Base-by-base conservation (phyloP, 2,888 invertebrate genomes). In the Tolmerus cingulatus region DNA sequence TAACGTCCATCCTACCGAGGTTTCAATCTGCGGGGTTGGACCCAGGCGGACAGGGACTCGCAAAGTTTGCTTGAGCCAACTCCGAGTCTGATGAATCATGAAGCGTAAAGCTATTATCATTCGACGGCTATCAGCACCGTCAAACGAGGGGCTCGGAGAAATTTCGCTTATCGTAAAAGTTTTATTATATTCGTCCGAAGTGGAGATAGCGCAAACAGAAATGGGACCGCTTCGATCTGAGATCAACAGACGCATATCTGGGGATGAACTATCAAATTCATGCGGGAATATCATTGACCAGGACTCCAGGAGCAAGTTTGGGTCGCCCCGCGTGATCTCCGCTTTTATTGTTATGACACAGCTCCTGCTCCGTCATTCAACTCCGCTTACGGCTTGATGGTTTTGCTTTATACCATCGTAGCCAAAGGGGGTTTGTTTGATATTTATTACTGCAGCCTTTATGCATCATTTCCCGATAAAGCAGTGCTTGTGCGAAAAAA, bases 401-500 rank as follows among this genome's bases (percentile, higher is more conserved):
- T 19, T 37, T 37, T 74, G 66, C 37, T n/a, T 14, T n/a, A 23
- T 40, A 66, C 40, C n/a, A 66, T 57, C 37, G 5, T 23, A 66
- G 12, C 23, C 12, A 23, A 16, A 27, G 66, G 84, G 84, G 40
- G 40, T 74, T 27, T 46, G 40, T 74, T 27, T 46, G 14, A 84
- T 84, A 86, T 86, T 87, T 87, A 87, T 87, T 86, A 87, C 86
- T 87, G 87, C 86, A 87, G 87, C 37, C 37, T 85, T 87, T 87
- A 87, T 87, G 87, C 87, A 86, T 86, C 86, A 87, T 86, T 87
- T 86, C 77, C 43, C 82, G 37, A 87, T 84, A 74, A 84, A 84
- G 66, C 66, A 66, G n/a, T 84, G 30, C 84, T 19, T 66, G 37
- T 40, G 66, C 34, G 40, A 40, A 84, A 84, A 76, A 76, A 40